phyloP scores from a whole-genome alignment of 2,797 vertebrate genomes.

The Staurois parvus region DNA sequence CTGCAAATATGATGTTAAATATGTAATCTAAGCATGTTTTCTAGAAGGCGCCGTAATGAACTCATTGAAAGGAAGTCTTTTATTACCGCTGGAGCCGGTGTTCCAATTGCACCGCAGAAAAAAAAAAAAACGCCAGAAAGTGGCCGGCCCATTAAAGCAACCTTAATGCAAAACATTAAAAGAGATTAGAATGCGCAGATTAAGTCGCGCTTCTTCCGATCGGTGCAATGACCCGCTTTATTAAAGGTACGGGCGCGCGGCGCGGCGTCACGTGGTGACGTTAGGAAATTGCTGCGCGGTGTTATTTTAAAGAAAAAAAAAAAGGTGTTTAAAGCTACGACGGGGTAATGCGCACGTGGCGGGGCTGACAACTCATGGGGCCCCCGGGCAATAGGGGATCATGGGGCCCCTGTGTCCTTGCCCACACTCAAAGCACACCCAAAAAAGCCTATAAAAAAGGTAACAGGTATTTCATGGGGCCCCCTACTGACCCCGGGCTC shows the following conservation, averaged over 20 bases:
- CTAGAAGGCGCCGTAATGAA: slow-evolving; percentile 17
- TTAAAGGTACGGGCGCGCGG: slow-evolving; percentile 24
- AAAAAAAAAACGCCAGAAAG: slow-evolving; percentile 4
- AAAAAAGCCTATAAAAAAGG: no score
- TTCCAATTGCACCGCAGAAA: slow-evolving; percentile 30
- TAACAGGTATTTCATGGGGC: no score
- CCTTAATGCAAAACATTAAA: slow-evolving; percentile 58
- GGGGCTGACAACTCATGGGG: no score
- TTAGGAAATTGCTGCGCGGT: background rate
- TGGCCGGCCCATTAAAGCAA: slow-evolving; percentile 47
- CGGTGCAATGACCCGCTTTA: slow-evolving; percentile 56
- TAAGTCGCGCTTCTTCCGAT: slow-evolving; percentile 5
- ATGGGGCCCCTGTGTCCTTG: no score
- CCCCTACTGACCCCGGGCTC: no score
- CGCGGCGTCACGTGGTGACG: slow-evolving; percentile 27
- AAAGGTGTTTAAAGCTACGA: background rate
- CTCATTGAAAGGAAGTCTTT: slow-evolving; percentile 22
- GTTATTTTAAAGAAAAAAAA: background rate
- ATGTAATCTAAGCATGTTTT: slow-evolving; percentile 39
- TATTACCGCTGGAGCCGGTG: slow-evolving; percentile 44
- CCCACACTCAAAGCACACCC: no score
- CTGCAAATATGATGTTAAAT: slow-evolving; percentile 31
- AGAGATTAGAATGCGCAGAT: slow-evolving; percentile 48
- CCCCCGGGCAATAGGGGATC: no score
- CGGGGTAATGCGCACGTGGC: background rate